These are phyloP conservation scores for Troilus luridus DNA, from an alignment of 2,888 invertebrate species.

Conservation along the genomic window DNA sequence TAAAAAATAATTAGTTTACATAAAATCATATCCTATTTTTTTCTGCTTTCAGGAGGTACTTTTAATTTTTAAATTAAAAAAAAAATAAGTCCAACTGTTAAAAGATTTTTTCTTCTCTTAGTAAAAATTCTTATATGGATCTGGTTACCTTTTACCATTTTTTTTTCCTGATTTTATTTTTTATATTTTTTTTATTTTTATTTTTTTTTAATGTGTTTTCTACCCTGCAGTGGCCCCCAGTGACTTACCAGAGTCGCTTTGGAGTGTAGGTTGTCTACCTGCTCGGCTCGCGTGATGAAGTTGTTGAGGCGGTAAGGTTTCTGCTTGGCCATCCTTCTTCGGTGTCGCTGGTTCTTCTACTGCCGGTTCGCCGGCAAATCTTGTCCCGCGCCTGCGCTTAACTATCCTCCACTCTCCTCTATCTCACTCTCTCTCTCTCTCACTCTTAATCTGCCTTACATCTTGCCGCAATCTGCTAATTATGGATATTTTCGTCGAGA, in stretches of 20 bases:
- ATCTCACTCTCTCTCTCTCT: no score
- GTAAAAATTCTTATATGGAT: neutral
- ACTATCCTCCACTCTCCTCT: neutral
- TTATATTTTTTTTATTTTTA: neutral
- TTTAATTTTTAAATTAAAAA: no score
- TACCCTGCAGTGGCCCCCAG: neutral
- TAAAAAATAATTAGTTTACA: neutral
- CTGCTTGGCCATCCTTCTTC: slow-evolving; percentile 57
- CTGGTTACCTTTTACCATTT: neutral
- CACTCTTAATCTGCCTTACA: neutral
- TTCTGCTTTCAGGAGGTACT: no score
- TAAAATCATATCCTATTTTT: no score
- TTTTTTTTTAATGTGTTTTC: neutral
- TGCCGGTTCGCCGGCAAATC: slow-evolving; percentile 10
- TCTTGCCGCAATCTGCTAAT: neutral
- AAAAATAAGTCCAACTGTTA: no score
- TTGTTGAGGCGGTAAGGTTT: slow-evolving; percentile 57
- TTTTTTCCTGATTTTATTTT: neutral
- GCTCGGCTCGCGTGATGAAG: slow-evolving; percentile 48
- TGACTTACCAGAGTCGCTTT: slow-evolving; percentile 51
- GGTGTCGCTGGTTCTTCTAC: slow-evolving; percentile 50
- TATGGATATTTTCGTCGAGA: neutral
- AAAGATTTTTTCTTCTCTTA: no score
- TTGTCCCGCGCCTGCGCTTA: slow-evolving; percentile 29
- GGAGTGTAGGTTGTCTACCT: slow-evolving; percentile 54